Evolutionary conservation across 2,113 vertebrate genomes (phyloP), one percentile per base, ranked within the genome.

Genomic region (Rhinopomastus cyanomelas): DNA sequence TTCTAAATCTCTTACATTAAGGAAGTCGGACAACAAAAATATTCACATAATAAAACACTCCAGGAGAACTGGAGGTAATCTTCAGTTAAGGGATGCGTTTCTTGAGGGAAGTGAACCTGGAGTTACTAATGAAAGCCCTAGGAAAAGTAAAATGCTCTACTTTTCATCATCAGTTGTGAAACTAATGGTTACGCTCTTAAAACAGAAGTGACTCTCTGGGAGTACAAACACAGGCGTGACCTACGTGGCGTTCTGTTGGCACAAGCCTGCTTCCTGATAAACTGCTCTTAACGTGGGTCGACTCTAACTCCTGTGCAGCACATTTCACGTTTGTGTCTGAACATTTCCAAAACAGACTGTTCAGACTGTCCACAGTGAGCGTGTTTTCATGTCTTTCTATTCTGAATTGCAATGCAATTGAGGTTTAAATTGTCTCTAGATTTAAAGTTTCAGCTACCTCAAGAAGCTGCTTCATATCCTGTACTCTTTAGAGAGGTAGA

Each of bases 151-250:
- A 76, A 67, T 71, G 49, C 65, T 75, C 44, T 75, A 37, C 66
- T 94, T 91, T 83, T 78, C 46, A 62, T 94, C 87, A 85, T 86
- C 39, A 49, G 13, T 68, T 88, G 42, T 67, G 53, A 67, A 89
- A 85, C 49, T 85, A 84, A 89, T 89, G 77, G 75, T 27, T 77
- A 79, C 78, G 27, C 32, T 91, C 83, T 48, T 93, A 46, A 91
- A 85, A 36, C 15, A 32, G 21, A 16, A 93, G 66, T 57, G 84
- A 36, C 30, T 87, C 16, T 80, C 7, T 21, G 74, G 34, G 34
- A 80, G 21, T 32, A 60, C 49, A 73, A 82, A 52, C 29, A 36
- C 22, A 62, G 61, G 23, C 29, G 53, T 53, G 66, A 46, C 13
- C 20, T 67, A 19, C 15, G 15, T 2, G 29, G 68, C 52, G 12